Conservation (phyloP, 92 coral and sea anemone genomes). For the Bergia sp. region DNA sequence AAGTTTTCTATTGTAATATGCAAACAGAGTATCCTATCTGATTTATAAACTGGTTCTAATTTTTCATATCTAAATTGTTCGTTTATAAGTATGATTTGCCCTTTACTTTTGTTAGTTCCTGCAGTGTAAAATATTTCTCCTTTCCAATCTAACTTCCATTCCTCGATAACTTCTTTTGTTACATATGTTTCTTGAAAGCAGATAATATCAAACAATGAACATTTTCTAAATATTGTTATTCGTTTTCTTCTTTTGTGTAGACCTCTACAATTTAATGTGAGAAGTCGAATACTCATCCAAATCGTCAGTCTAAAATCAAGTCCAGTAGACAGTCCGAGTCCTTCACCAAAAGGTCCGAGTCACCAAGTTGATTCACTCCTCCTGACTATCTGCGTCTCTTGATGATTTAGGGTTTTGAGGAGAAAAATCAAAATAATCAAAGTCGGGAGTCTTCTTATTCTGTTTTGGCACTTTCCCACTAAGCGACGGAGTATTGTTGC, state of each 20-base stretch:
- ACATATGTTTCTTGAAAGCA: neutral
- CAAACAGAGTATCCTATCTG: neutral
- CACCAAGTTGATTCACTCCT: neutral
- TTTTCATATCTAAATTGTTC: neutral
- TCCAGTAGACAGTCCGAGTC: neutral
- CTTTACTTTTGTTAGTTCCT: neutral
- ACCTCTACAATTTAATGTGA: neutral
- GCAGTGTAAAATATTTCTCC: neutral
- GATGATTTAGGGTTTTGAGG: neutral
- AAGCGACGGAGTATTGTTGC: neutral
- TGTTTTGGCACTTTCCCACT: neutral
- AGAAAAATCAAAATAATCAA: neutral
- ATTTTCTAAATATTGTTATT: neutral
- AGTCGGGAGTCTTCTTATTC: neutral
- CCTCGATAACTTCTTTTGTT: neutral
- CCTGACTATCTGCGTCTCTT: neutral
- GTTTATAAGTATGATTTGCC: neutral
- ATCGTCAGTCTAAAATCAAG: neutral
- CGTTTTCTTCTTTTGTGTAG: neutral
- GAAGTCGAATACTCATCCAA: neutral
- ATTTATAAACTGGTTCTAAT: neutral
- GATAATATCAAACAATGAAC: neutral
- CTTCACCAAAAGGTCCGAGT: neutral
- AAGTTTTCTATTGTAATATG: neutral
- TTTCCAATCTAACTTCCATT: neutral